These are phyloP conservation scores for Nestor notabilis DNA, from an alignment of 2,113 vertebrate genomes.

Conservation along the genomic window DNA sequence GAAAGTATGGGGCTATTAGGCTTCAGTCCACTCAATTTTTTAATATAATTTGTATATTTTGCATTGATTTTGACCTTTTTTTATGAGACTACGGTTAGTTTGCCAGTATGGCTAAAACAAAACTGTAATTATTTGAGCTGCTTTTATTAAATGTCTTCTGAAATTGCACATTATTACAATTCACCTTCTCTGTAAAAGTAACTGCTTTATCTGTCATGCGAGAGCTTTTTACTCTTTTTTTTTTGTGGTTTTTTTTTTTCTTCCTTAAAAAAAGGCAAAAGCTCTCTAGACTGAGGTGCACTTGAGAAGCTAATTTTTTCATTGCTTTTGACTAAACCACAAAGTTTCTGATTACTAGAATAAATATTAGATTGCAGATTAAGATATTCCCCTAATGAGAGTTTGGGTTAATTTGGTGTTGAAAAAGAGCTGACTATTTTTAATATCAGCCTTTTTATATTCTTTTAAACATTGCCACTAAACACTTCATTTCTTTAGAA, in stretches of 20 bases:
- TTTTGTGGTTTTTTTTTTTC: neutral
- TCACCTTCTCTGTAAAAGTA: neutral
- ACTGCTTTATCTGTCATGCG: neutral
- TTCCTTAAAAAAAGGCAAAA: neutral
- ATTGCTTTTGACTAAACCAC: neutral
- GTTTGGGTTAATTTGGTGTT: neutral
- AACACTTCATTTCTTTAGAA: neutral
- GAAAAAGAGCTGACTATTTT: neutral
- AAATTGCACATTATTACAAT: neutral
- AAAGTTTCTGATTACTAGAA: neutral
- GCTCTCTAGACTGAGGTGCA: neutral
- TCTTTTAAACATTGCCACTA: neutral
- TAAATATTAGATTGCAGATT: neutral
- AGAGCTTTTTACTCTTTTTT: neutral
- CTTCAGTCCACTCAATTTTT: neutral
- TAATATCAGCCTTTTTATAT: neutral
- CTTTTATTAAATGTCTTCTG: neutral
- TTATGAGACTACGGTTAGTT: neutral
- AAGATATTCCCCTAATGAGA: neutral
- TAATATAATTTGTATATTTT: neutral
- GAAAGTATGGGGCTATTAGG: neutral
- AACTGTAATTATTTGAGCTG: neutral
- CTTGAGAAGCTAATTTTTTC: neutral
- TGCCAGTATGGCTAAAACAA: neutral
- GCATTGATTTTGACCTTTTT: neutral